These are phyloP conservation scores for Catocala nupta DNA, from an alignment of 2,888 invertebrate species.

Conservation along the genomic window DNA sequence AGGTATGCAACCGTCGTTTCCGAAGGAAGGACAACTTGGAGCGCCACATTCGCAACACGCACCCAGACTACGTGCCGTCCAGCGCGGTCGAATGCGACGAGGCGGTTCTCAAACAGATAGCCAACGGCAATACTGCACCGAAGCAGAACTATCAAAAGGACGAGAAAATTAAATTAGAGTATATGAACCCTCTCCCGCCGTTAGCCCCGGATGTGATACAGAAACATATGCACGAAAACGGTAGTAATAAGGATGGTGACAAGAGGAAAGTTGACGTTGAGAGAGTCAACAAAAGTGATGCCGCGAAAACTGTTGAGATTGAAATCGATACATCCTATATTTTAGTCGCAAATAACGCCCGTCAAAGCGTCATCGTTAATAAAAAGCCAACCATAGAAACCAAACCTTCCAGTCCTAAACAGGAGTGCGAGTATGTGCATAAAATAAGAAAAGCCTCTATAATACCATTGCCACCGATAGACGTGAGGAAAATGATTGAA, in stretches of 20 bases:
- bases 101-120: constrained; percentile 62
- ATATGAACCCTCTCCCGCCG: constrained; percentile 75
- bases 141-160: constrained; percentile 38
- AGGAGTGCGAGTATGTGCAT: constrained; percentile 77
- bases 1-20: constrained; percentile 90
- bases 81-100: constrained; percentile 74
- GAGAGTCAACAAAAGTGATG: constrained; percentile 7
- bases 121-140: constrained; percentile 40
- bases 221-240: constrained; percentile 64
- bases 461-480: constrained; percentile 76
- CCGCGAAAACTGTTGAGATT: constrained; percentile 24
- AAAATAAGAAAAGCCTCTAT: constrained; percentile 78
- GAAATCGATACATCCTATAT: constrained; percentile 75
- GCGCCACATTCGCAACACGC: constrained; percentile 92
- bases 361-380: constrained; percentile 82
- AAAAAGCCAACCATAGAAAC: constrained; percentile 58
- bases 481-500: constrained; percentile 74
- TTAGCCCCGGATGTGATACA: constrained; percentile 72
- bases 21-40: constrained; percentile 92
- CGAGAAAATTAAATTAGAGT: constrained; percentile 71
- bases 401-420: constrained; percentile 52
- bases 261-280: neutral
- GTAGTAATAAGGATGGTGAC: constrained; percentile 29
- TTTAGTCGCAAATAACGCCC: constrained; percentile 78
- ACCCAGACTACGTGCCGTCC: constrained; percentile 84